Evolutionary conservation across 2,888 invertebrate species (phyloP).

Genomic region (Liodrosophila aerea): DNA sequence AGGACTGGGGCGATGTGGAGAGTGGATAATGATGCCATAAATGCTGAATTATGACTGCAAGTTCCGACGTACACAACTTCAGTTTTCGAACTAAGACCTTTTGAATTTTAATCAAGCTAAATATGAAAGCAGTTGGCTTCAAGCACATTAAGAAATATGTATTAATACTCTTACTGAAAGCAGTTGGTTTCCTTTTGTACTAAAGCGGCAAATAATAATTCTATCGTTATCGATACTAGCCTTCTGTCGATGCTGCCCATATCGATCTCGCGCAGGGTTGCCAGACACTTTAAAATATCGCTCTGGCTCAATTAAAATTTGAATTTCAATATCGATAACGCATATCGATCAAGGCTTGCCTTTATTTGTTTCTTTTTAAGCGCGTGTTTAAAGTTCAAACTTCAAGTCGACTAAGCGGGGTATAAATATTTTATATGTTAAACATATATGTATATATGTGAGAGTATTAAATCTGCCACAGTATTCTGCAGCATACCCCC

Average conservation of each 20-base stretch:
- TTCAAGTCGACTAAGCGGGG: too few species aligned
- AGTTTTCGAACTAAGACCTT: constrained; percentile 51
- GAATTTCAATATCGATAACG: too few species aligned
- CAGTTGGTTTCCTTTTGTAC: neutral
- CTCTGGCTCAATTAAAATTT: too few species aligned
- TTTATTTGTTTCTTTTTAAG: too few species aligned
- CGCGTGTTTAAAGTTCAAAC: too few species aligned
- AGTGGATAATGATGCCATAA: constrained; percentile 57
- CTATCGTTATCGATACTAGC: too few species aligned
- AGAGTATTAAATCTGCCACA: constrained; percentile 1
- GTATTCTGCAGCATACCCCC: neutral
- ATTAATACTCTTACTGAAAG: constrained; percentile 23
- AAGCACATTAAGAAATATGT: constrained; percentile 45
- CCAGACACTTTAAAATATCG: too few species aligned
- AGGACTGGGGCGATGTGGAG: too few species aligned
- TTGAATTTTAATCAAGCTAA: constrained; percentile 76
- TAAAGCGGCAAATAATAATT: neutral
- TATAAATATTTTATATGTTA: too few species aligned
- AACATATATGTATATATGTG: too few species aligned
- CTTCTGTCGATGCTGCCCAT: neutral
- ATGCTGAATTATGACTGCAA: constrained; percentile 63
- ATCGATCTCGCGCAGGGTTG: too few species aligned
- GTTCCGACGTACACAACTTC: constrained; percentile 12
- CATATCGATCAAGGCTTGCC: too few species aligned
- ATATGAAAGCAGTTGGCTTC: constrained; percentile 60